Percentiles rank a stretch among this genome's conserved stretches.
phyloP scores from a whole-genome alignment of 2,797 vertebrate species.

The Tapirus indicus region DNA sequence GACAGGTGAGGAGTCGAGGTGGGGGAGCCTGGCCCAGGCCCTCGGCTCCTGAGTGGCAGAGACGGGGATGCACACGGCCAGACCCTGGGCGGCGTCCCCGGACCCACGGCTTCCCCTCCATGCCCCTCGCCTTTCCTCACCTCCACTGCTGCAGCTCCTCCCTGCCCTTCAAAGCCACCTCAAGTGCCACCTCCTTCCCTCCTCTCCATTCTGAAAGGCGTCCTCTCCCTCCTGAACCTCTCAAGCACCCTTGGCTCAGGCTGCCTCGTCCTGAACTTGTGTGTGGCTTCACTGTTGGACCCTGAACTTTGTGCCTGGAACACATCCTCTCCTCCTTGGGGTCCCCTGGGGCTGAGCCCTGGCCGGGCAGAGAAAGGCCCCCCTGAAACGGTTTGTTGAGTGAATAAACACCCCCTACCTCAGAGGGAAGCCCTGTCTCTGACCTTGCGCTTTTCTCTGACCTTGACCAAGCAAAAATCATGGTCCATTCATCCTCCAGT shows the following conservation, averaged over 20 bases:
- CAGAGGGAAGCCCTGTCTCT: background rate
- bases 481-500: rapidly evolving
- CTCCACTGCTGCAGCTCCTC: background rate
- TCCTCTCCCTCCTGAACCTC: background rate
- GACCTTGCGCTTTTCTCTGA: background rate
- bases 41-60: background rate
- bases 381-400: background rate
- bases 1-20: background rate
- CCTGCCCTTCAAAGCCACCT: background rate
- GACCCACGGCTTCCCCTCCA: background rate
- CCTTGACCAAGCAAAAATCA: background rate
- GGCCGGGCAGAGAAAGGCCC: background rate
- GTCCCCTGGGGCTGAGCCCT: background rate
- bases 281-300: background rate
- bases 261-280: background rate
- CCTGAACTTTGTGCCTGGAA: background rate
- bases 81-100: background rate
- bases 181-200: no score
- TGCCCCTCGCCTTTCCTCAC: background rate
- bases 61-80: background rate
- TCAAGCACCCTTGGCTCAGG: background rate
- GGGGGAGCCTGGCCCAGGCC: background rate
- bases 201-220: background rate
- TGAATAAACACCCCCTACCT: background rate
- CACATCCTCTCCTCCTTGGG: background rate